Base-by-base conservation (phyloP, 2,888 invertebrate species). In the Argyresthia albistria region DNA sequence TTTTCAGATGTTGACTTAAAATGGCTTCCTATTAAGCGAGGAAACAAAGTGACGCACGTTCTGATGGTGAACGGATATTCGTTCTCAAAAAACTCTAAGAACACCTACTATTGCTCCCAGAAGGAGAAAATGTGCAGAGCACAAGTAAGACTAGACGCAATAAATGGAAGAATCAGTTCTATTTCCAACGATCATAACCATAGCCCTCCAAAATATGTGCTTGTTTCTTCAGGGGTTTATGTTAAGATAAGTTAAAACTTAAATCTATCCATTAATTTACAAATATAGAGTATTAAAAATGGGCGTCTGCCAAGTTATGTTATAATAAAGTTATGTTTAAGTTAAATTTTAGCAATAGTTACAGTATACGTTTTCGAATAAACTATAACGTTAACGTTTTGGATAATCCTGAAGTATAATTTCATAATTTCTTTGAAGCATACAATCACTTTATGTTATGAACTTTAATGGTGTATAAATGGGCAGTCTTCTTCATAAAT, bases 101-200 rank as follows among this genome's bases (percentile, higher is more conserved):
- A 48, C 8, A 43, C 51, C 12, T 69, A 59, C 57, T 64, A 65
- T 62, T 67, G 50, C 58, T 67, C 8, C 45, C 46, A 47, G 58
- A 56, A 43, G 50, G 50, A 14, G 8, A 36, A 49, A 0, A 61
- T 62, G 0, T 67, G 67, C 42, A 64, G 55, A 52, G 63, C 66
- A n/a, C 58, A 49, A n/a, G 59, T 68, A 4, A 61, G 58, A 15
- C 56, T 68, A 54, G 53, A 57, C 10, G 35, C 35, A 0, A 54
- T 55, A 43, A 42, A 50, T 10, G 37, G 36, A 49, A 15, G 15
- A 35, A 35, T 35, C 6, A 35, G 39, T 39, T 39, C n/a, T 35
- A 35, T 47, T 47, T 35, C 60, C n/a, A 55, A 55, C 35, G 50
- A 54, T 8, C 61, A 63, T 39, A 56, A 47, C 8, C 60, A 62